Evolutionary conservation across 2,888 invertebrate genomes (phyloP).

Genomic region (Exocentrus adspersus): DNA sequence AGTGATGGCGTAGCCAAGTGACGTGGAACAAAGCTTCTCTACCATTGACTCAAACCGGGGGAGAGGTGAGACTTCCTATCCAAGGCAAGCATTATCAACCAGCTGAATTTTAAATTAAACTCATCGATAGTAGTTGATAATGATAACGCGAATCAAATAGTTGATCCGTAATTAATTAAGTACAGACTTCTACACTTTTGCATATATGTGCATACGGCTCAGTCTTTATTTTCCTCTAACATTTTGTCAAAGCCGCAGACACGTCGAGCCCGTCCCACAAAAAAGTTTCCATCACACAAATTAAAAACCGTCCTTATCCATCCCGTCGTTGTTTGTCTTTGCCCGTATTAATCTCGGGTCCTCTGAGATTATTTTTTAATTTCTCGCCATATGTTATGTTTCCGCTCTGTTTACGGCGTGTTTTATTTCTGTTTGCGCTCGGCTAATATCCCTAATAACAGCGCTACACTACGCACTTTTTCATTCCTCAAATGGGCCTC

Average conservation of each 20-base stretch:
- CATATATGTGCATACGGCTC: too few relatives aligned
- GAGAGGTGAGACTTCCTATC: too few relatives aligned
- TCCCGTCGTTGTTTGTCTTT: not conserved
- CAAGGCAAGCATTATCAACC: too few relatives aligned
- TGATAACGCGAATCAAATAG: too few relatives aligned
- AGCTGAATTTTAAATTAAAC: too few relatives aligned
- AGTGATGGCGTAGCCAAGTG: not conserved
- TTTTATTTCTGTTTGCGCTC: constrained; percentile 1
- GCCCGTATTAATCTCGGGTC: not conserved
- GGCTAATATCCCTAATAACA: constrained; percentile 4
- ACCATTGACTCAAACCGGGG: not conserved
- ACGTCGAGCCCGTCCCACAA: not conserved
- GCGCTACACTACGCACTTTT: not conserved
- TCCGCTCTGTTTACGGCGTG: not conserved
- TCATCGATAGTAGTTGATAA: too few relatives aligned
- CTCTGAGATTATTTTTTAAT: not conserved
- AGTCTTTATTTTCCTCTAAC: too few relatives aligned
- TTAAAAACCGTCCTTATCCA: not conserved
- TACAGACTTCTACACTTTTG: too few relatives aligned
- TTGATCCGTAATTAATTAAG: too few relatives aligned
- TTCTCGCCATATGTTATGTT: not conserved
- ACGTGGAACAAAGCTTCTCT: not conserved
- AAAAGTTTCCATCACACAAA: not conserved
- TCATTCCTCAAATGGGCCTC: not conserved
- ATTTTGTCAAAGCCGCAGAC: too few relatives aligned